Percentiles rank a stretch among this genome's conserved stretches.
phyloP scores from a whole-genome alignment of 1,140 invertebrate genomes.

The Eciton burchellii region DNA sequence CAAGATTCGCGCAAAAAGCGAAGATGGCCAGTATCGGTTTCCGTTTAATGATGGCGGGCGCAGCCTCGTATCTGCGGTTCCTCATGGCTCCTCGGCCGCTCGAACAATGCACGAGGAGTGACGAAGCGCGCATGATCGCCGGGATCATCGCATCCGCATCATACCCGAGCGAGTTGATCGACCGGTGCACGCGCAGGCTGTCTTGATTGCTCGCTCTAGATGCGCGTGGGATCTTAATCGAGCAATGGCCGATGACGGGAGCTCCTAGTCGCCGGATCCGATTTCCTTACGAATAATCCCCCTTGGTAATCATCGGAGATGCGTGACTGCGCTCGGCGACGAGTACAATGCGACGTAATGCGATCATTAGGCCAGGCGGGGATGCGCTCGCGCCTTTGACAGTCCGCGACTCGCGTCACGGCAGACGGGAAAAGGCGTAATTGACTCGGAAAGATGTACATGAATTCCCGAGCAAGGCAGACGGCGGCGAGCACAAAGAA shows the following conservation, averaged over 20 bases:
- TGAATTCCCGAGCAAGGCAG: slow-evolving; percentile 31
- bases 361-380: slow-evolving; percentile 33
- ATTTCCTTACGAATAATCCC: slow-evolving; percentile 43
- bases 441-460: slow-evolving; percentile 62
- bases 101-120: slow-evolving; percentile 23
- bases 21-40: neutral
- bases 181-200: slow-evolving; percentile 36
- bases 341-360: slow-evolving; percentile 52
- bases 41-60: neutral
- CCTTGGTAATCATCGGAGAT: slow-evolving; percentile 43
- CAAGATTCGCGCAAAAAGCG: neutral
- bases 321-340: slow-evolving; percentile 31
- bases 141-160: too few relatives aligned
- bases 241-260: slow-evolving; percentile 21
- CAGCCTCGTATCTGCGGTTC: neutral
- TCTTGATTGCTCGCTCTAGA: slow-evolving; percentile 47
- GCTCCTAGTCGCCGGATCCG: slow-evolving; percentile 15
- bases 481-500: slow-evolving; percentile 6
- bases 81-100: neutral
- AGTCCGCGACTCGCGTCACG: slow-evolving; percentile 4
- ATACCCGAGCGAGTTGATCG: slow-evolving; percentile 41
- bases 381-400: slow-evolving; percentile 30
- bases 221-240: slow-evolving; percentile 43
- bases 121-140: neutral
- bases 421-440: slow-evolving; percentile 57